phyloP scores from a whole-genome alignment of 1,140 invertebrate species.

The Nebria ingens region DNA sequence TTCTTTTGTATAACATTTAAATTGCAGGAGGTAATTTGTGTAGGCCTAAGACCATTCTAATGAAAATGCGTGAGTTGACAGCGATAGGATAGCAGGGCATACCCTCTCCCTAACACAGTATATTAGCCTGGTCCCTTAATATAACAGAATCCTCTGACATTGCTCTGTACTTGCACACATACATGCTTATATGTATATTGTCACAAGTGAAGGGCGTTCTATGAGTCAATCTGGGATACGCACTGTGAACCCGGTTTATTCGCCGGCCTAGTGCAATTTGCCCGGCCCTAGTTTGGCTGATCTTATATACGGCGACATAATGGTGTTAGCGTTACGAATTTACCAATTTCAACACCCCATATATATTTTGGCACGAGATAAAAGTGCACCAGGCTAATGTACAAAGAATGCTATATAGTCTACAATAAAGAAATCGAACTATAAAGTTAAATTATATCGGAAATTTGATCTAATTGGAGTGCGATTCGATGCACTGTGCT shows the following conservation, averaged over 20 bases:
- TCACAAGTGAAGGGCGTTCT: not conserved
- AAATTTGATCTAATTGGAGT: constrained; percentile 25
- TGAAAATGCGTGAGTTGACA: not conserved
- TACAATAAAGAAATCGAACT: constrained; percentile 14
- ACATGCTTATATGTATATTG: not conserved
- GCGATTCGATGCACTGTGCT: constrained; percentile 12
- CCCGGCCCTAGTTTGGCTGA: constrained; percentile 15
- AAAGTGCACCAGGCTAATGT: constrained; percentile 24
- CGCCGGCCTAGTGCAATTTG: constrained; percentile 33
- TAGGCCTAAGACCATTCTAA: too few relatives aligned
- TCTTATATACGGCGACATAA: constrained; percentile 22
- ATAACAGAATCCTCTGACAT: constrained; percentile 13
- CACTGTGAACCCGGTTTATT: constrained; percentile 33
- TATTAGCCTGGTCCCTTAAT: constrained; percentile 16
- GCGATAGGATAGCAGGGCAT: not conserved
- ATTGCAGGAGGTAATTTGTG: too few relatives aligned
- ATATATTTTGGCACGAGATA: constrained; percentile 22
- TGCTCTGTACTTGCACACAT: not conserved
- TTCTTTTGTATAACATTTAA: too few relatives aligned
- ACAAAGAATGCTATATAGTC: constrained; percentile 31
- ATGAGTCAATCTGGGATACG: constrained; percentile 36
- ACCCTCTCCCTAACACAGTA: not conserved
- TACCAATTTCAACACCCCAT: constrained; percentile 36
- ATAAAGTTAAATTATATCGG: constrained; percentile 26
- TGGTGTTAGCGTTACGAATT: constrained; percentile 37